Evolutionary conservation across 1,140 invertebrate species (phyloP).

Genomic region (Semibalanus balanoides): DNA sequence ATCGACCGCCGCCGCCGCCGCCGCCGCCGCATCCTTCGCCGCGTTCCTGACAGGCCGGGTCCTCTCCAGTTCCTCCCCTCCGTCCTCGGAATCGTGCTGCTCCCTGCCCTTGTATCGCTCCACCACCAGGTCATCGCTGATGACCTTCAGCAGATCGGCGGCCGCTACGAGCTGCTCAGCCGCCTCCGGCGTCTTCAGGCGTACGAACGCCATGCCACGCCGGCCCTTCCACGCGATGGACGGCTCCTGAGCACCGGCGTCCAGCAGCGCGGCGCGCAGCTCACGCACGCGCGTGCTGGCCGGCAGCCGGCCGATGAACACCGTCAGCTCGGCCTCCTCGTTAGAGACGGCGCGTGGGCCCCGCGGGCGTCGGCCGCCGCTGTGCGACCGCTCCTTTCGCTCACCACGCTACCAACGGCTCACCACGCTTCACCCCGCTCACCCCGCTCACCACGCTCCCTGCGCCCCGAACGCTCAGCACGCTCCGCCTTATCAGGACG

Average conservation of each 20-base stretch:
- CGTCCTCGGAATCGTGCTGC: not conserved
- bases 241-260: constrained; percentile 35
- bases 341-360: not conserved
- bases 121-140: not conserved
- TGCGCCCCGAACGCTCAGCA: too few relatives aligned
- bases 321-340: not conserved
- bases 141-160: not conserved
- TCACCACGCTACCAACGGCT: too few relatives aligned
- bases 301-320: constrained; percentile 1
- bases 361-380: too few relatives aligned
- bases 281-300: constrained; percentile 37
- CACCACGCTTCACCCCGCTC: too few relatives aligned
- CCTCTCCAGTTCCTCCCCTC: not conserved
- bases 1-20: not conserved
- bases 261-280: constrained; percentile 43
- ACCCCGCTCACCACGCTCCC: too few relatives aligned
- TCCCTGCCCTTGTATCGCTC: not conserved
- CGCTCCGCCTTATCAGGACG: too few relatives aligned
- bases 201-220: not conserved
- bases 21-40: not conserved
- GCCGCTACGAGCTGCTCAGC: not conserved
- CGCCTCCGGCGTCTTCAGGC: not conserved
- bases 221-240: constrained; percentile 5
- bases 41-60: not conserved
- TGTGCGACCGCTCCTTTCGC: not conserved